Conservation (phyloP, 2,797 vertebrate species). For the Hypotaenidia philippensis region DNA sequence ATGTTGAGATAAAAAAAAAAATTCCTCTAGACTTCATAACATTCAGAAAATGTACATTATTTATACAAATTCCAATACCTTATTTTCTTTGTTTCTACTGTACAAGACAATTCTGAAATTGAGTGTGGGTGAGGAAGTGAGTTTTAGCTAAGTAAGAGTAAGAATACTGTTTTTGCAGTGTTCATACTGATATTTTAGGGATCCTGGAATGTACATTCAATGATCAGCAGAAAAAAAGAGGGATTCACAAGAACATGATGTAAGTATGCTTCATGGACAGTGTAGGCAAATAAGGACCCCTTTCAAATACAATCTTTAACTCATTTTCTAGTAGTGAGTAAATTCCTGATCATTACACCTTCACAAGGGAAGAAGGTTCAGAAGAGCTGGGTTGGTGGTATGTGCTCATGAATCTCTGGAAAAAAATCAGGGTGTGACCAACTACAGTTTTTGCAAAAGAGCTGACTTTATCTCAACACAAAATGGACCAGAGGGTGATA, state of each 20-base stretch:
- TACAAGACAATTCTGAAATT: background rate
- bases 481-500: background rate
- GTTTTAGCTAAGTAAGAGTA: background rate
- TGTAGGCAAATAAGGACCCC: background rate
- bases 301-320: background rate
- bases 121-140: background rate
- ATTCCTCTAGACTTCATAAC: background rate
- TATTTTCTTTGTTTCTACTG: background rate
- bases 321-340: background rate
- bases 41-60: background rate
- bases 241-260: background rate
- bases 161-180: background rate
- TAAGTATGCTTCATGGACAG: background rate
- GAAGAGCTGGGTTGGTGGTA: background rate
- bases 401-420: background rate
- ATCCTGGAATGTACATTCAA: background rate
- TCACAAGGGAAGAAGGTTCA: background rate
- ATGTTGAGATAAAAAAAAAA: accelerated
- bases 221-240: background rate
- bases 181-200: background rate
- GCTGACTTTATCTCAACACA: background rate
- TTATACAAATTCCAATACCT: background rate
- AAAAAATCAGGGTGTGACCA: background rate
- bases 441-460: background rate
- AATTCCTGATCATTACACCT: background rate